Percentiles rank a stretch among this genome's conserved stretches.
phyloP scores from a whole-genome alignment of 2,797 vertebrate genomes.

The Pipistrellus kuhlii region DNA sequence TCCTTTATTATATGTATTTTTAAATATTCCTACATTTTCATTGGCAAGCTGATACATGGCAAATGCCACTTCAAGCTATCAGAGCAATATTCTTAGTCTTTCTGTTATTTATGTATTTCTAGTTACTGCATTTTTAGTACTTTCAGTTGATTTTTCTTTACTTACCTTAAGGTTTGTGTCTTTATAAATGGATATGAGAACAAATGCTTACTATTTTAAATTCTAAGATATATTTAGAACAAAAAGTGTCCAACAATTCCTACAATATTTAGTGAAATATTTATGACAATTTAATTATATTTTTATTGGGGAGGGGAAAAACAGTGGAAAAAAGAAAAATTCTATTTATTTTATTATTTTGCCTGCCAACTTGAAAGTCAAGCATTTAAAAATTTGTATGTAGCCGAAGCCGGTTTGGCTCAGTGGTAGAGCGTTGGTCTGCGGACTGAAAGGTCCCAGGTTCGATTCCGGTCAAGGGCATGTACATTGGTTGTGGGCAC shows the following conservation, averaged over 20 bases:
- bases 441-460: no score
- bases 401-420: no score
- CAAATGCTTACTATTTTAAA: conserved; percentile 20
- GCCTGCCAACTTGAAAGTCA: not conserved
- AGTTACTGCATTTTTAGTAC: not conserved
- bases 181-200: not conserved
- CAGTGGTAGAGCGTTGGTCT: no score
- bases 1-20: conserved; percentile 53
- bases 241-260: not conserved
- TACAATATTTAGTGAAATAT: not conserved
- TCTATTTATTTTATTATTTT: not conserved
- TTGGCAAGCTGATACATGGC: conserved; percentile 39
- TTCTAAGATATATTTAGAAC: not conserved
- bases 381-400: not conserved
- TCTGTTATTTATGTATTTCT: conserved; percentile 5
- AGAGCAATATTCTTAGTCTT: conserved; percentile 3
- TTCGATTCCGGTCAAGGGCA: no score
- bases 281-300: not conserved
- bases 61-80: conserved; percentile 37
- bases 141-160: not conserved
- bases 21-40: conserved; percentile 58
- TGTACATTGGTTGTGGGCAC: no score
- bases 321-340: not conserved
- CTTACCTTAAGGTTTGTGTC: not conserved
- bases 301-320: not conserved